A percentile compares a stretch with the other conserved stretches of the same genome.
Evolutionary conservation across 2,113 vertebrate genomes (phyloP).

Genomic region (Pomatorhinus ruficollis): DNA sequence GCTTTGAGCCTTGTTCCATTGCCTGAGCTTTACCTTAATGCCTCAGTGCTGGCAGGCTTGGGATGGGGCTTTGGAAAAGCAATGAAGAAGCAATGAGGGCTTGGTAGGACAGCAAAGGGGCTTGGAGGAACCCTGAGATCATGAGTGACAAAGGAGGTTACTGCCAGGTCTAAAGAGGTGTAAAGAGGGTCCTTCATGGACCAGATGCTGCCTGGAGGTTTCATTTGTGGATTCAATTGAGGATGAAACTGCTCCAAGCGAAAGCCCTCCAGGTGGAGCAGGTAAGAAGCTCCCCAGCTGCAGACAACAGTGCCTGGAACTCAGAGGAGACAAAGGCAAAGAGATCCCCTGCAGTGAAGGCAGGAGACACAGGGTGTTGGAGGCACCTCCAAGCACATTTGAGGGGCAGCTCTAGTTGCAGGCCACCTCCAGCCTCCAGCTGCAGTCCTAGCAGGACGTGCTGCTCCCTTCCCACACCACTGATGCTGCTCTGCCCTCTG

Average conservation of each 20-base stretch:
- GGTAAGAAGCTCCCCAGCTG: background rate
- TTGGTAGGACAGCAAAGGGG: accelerated
- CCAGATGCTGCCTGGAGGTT: background rate
- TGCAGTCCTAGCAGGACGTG: accelerated
- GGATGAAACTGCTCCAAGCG: background rate
- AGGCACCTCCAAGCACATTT: background rate
- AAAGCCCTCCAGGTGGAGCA: background rate
- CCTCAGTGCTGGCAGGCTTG: background rate
- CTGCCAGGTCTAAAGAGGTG: background rate
- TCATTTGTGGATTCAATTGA: background rate
- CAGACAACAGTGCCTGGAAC: background rate
- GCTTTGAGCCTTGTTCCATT: background rate
- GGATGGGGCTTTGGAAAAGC: background rate
- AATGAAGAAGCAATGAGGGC: accelerated
- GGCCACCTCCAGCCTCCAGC: background rate
- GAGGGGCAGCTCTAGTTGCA: background rate
- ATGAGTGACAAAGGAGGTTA: background rate
- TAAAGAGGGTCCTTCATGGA: background rate
- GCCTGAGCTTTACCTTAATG: background rate
- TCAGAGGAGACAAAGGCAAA: background rate
- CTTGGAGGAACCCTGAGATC: background rate
- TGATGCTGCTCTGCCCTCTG: background rate
- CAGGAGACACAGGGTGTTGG: background rate
- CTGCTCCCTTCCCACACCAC: accelerated
- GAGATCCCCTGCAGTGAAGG: background rate